These are phyloP conservation scores for Auanema sp. DNA, from an alignment of 2,888 invertebrate species.

Conservation along the genomic window DNA sequence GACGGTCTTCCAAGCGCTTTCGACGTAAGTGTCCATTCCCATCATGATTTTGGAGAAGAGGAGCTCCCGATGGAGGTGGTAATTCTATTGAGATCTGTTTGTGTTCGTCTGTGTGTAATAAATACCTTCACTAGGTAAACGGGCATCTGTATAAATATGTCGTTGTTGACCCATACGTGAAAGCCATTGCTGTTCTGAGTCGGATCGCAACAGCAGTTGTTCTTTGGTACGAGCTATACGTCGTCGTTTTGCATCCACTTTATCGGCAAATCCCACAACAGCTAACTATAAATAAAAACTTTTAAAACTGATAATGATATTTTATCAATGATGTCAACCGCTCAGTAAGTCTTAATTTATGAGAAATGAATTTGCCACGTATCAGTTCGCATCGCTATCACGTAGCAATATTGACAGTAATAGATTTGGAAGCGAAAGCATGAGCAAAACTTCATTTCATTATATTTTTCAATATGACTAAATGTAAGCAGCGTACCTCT, in stretches of 20 bases:
- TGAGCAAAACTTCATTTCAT: too few relatives aligned
- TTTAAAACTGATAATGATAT: background rate
- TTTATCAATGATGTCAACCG: too few relatives aligned
- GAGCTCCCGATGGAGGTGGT: constrained; percentile 13
- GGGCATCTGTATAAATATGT: constrained; percentile 13
- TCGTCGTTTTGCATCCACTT: constrained; percentile 47
- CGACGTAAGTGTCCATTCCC: constrained; percentile 34
- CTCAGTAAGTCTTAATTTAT: too few relatives aligned
- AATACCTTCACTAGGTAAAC: constrained; percentile 18
- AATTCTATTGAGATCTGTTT: background rate
- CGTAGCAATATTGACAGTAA: too few relatives aligned
- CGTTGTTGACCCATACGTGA: constrained; percentile 32
- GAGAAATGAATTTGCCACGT: too few relatives aligned
- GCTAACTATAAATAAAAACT: constrained; percentile 50
- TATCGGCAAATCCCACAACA: constrained; percentile 63
- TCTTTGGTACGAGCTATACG: constrained; percentile 44
- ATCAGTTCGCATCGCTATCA: too few relatives aligned
- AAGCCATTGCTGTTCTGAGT: constrained; percentile 62
- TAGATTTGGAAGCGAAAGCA: too few relatives aligned
- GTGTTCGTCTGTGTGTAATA: background rate
- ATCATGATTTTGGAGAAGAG: constrained; percentile 13
- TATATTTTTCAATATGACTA: too few relatives aligned
- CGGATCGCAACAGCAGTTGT: constrained; percentile 52
- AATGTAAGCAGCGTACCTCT: constrained; percentile 42
- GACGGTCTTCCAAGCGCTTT: constrained; percentile 18